A percentile compares a stretch with the other conserved stretches of the same genome.
Evolutionary conservation across 2,888 invertebrate species (phyloP).

Genomic region (Xylota segnis): DNA sequence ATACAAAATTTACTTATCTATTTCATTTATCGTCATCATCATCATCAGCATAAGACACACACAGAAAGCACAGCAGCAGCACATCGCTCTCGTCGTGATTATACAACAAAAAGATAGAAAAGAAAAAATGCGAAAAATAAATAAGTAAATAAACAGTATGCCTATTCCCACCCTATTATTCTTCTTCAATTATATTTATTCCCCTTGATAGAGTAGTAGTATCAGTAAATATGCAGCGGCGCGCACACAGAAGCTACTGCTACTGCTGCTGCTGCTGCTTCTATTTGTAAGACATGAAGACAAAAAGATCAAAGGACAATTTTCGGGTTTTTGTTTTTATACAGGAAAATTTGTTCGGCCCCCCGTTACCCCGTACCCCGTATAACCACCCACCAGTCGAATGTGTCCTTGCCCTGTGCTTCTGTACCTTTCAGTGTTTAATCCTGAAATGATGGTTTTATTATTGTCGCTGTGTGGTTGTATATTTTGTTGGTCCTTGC

Average conservation of each 20-base stretch:
- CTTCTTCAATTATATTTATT: constrained; percentile 65
- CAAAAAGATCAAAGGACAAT: constrained; percentile 71
- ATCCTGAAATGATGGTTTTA: constrained; percentile 50
- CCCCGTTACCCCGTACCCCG: not conserved
- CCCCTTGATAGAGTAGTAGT: constrained; percentile 48
- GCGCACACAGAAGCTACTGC: not conserved
- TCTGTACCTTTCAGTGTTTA: constrained; percentile 12
- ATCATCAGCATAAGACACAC: constrained; percentile 31
- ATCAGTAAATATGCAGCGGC: too few relatives aligned
- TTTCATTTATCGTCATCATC: constrained; percentile 65
- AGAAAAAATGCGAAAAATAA: constrained; percentile 35
- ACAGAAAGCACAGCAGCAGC: not conserved
- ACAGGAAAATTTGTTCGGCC: constrained; percentile 40
- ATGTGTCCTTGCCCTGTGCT: not conserved
- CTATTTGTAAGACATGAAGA: constrained; percentile 24
- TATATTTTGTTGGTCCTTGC: not conserved
- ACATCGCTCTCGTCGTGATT: constrained; percentile 24
- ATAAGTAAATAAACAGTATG: constrained; percentile 60
- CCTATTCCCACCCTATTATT: constrained; percentile 52
- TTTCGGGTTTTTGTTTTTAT: constrained; percentile 62
- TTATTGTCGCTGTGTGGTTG: constrained; percentile 40
- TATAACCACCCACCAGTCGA: not conserved
- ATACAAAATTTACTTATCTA: constrained; percentile 62
- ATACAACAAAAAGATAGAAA: constrained; percentile 37
- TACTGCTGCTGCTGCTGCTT: not conserved